Evolutionary conservation across 2,797 vertebrate genomes (phyloP).

Genomic region (Eurystomus glaucurus): DNA sequence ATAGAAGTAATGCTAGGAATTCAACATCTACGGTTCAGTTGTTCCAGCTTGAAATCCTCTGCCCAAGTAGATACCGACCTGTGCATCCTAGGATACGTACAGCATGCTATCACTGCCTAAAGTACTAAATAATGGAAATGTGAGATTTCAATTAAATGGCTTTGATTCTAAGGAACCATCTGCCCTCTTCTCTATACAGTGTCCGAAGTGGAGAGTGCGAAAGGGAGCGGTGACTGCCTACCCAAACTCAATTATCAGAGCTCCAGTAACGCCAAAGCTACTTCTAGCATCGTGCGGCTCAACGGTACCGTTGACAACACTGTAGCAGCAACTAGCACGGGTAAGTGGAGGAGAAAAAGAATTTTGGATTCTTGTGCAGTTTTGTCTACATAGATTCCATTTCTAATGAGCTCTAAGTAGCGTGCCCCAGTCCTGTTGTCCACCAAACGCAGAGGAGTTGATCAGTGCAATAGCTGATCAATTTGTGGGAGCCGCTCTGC

Average conservation of each 20-base stretch:
- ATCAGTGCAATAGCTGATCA: background rate
- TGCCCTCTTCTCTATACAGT: constrained; percentile 68
- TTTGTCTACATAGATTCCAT: rapidly evolving
- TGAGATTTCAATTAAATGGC: background rate
- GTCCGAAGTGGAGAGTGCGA: constrained; percentile 84
- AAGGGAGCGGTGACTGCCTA: constrained; percentile 84
- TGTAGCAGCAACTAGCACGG: background rate
- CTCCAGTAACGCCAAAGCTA: background rate
- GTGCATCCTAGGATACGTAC: rapidly evolving
- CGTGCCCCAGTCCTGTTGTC: background rate
- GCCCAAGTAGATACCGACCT: background rate
- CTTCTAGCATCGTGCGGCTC: constrained; percentile 83
- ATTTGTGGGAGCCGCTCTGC: background rate
- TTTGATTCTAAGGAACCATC: background rate
- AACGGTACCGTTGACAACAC: constrained; percentile 21
- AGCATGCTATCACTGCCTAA: background rate
- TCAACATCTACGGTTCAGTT: background rate
- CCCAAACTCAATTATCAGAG: constrained; percentile 77
- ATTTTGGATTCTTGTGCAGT: background rate
- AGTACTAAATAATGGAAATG: background rate
- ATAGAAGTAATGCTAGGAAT: background rate
- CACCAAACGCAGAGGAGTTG: background rate
- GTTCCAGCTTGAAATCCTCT: background rate
- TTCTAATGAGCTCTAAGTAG: background rate
- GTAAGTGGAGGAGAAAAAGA: constrained; percentile 57